Base-by-base conservation (phyloP, 1,140 invertebrate genomes). In the Caenorhabditis latens region DNA sequence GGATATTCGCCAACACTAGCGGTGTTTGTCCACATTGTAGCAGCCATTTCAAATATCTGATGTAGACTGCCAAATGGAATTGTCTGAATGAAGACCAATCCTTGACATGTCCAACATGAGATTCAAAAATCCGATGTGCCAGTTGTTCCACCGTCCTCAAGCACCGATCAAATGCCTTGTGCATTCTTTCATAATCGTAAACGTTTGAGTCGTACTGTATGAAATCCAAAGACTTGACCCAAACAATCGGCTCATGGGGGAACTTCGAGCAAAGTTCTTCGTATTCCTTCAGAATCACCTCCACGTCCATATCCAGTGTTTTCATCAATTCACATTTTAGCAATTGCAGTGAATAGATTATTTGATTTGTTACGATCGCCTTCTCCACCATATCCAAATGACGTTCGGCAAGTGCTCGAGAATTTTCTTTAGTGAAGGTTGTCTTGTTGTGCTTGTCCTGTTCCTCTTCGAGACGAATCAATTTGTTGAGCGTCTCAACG, bases 31-130 rank as follows among this genome's bases (percentile, higher is more conserved):
- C 71, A 24, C 43, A 24, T 5, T 40, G 13, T 7, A 79, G 11
- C 8, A 21, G 4, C 71, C 71, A 79, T 14, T 79, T 79, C 43
- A 79, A 24, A 50, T 50, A 79, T 8, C 71, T 43, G 21, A 79
- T 48, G n/a, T 50, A 79, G 8, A 42, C 19, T 4, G 19, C 6
- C 6, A 79, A 50, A 24, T 79, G n/a, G 46, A 50, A 50, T 19
- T 4, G 42, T 21, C 46, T 43, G 46, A 79, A 50, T 19, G 14
- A 4, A 2, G 71, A 46, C 14, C n/a, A 9, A 79, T 79, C 71
- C 46, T 16, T 50, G 19, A 79, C 24, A 13, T 4, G 11, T 40
- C 16, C 40, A 16, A 21, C 8, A 79, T 79, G 71, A 5, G 71
- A 79, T 4, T 43, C 16, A 16, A 79, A n/a, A n/a, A n/a, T n/a